These are phyloP conservation scores for Diogma glabrata DNA, from an alignment of 2,888 invertebrate species.

Conservation along the genomic window DNA sequence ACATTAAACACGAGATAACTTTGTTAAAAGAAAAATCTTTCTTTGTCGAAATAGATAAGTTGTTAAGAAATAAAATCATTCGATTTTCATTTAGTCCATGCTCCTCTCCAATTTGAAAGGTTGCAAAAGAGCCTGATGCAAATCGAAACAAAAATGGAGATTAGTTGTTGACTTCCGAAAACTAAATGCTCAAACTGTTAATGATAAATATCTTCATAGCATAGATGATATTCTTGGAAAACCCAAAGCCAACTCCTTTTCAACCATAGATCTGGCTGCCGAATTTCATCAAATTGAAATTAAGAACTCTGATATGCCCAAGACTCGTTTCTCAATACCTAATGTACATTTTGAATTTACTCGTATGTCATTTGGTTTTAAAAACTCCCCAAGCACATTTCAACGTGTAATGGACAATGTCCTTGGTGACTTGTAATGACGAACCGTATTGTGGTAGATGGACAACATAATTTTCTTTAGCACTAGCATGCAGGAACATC, in stretches of 20 bases:
- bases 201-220: too few species aligned
- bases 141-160: background rate
- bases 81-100: background rate
- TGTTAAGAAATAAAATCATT: background rate
- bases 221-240: too few species aligned
- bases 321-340: background rate
- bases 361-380: background rate
- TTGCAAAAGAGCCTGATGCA: background rate
- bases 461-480: background rate
- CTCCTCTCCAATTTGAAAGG: background rate
- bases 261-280: too few species aligned
- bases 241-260: too few species aligned
- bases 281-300: background rate
- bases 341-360: background rate
- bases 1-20: too few species aligned
- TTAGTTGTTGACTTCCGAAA: background rate
- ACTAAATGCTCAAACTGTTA: background rate
- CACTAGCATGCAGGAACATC: background rate
- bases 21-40: background rate
- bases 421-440: background rate
- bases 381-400: background rate
- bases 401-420: background rate
- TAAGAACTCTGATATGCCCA: background rate
- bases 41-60: background rate
- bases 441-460: background rate